A percentile compares a stretch with the other conserved stretches of the same genome.
Evolutionary conservation across 2,888 invertebrate species (phyloP).

Genomic region (Melipona bicolor): DNA sequence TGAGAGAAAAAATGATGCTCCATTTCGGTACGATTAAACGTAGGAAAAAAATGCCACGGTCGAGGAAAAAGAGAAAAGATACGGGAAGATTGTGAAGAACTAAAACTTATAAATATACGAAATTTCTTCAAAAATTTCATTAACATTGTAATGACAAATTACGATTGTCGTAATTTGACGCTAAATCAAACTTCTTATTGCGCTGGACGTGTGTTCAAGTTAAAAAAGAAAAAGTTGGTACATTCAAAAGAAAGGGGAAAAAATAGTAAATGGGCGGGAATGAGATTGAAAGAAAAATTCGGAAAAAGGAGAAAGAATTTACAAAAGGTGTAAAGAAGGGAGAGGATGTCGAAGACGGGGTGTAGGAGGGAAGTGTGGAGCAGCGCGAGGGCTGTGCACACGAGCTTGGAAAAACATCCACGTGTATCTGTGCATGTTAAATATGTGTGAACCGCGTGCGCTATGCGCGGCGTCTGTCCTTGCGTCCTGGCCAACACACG

Average conservation of each 20-base stretch:
- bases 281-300: conserved; percentile 52
- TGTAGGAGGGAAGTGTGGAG: conserved; percentile 2
- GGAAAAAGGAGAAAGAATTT: conserved; percentile 48
- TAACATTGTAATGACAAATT: neutral
- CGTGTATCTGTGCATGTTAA: neutral
- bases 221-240: conserved; percentile 9
- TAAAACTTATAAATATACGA: neutral
- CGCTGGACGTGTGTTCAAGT: too few relatives aligned
- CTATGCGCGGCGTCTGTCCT: conserved; percentile 69
- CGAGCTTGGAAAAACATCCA: conserved; percentile 27
- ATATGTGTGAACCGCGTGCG: conserved; percentile 43
- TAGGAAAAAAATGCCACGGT: neutral
- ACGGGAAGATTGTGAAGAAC: neutral
- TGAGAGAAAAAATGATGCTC: neutral
- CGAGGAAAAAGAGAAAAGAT: neutral
- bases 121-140: neutral
- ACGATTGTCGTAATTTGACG: neutral
- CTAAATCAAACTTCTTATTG: too few relatives aligned
- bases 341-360: conserved; percentile 6
- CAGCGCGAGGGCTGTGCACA: conserved; percentile 54
- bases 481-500: conserved; percentile 62
- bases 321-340: conserved; percentile 52
- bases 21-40: neutral
- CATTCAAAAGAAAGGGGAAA: neutral
- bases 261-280: conserved; percentile 35